Evolutionary conservation across 1,140 invertebrate species (phyloP).

Genomic region (Heliconius melpomene): DNA sequence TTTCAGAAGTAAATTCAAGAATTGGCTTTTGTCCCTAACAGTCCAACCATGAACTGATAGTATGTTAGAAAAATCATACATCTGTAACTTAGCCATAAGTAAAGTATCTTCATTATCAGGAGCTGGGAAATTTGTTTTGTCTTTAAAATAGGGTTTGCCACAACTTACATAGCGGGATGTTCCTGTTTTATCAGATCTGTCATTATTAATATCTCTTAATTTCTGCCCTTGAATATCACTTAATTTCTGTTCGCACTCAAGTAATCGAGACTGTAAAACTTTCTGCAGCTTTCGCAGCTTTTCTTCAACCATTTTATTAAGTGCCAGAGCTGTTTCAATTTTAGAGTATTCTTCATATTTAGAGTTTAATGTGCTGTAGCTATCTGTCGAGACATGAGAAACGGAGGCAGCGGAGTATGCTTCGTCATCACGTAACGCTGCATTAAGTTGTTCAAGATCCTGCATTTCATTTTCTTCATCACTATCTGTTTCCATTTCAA

Average conservation of each 20-base stretch:
- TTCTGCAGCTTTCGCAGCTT: conserved; percentile 60
- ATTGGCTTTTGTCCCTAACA: conserved; percentile 62
- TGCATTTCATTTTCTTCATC: conserved; percentile 57
- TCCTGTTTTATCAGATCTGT: conserved; percentile 42
- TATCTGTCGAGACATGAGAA: conserved; percentile 27
- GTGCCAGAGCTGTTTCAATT: conserved; percentile 54
- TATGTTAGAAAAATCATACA: conserved; percentile 65
- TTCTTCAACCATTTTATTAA: conserved; percentile 63
- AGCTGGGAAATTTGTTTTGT: conserved; percentile 55
- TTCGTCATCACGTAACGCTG: conserved; percentile 49
- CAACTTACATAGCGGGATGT: conserved; percentile 56
- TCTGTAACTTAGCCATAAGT: conserved; percentile 54
- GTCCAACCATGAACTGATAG: conserved; percentile 64
- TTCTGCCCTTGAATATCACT: not conserved
- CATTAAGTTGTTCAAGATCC: conserved; percentile 53
- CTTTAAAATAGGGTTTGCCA: conserved; percentile 72
- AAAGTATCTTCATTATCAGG: conserved; percentile 67
- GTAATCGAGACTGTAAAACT: conserved; percentile 49
- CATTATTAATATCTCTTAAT: not conserved
- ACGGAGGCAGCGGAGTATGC: conserved; percentile 33
- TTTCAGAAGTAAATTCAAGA: conserved; percentile 51
- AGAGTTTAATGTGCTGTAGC: conserved; percentile 10
- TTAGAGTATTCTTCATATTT: conserved; percentile 45
- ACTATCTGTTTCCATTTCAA: conserved; percentile 49
- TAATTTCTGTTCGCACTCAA: conserved; percentile 55